These are phyloP conservation scores for Argyrosomus regius DNA, from an alignment of 2,797 vertebrate species.

Conservation along the genomic window DNA sequence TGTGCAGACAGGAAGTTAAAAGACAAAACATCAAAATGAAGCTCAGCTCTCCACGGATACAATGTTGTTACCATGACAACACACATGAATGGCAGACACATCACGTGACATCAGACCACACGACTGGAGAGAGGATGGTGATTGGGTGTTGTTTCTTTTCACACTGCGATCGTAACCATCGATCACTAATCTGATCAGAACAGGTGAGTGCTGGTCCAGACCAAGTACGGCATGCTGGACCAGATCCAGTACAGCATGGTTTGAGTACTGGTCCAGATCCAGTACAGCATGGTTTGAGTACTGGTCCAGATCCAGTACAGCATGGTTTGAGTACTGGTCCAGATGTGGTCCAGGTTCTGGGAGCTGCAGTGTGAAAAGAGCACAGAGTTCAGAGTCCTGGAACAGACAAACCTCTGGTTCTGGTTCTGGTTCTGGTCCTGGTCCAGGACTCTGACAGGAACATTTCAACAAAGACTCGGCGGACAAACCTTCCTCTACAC, in stretches of 20 bases:
- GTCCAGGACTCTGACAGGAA: conserved; percentile 44
- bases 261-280: not conserved
- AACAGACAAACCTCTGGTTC: conserved; percentile 38
- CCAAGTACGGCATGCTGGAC: too few relatives aligned
- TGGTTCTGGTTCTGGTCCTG: too few relatives aligned
- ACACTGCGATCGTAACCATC: conserved; percentile 43
- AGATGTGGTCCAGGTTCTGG: conserved; percentile 33
- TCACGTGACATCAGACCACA: conserved; percentile 62
- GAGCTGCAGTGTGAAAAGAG: conserved; percentile 70
- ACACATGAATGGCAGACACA: conserved; percentile 52
- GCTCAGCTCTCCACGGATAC: conserved; percentile 9
- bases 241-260: too few relatives aligned
- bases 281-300: not conserved
- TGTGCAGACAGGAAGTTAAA: not conserved
- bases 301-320: conserved; percentile 13
- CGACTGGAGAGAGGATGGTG: conserved; percentile 60
- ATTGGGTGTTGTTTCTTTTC: conserved; percentile 65
- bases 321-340: conserved; percentile 7
- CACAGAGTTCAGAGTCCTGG: conserved; percentile 64
- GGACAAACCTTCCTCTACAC: conserved; percentile 50
- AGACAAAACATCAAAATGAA: not conserved
- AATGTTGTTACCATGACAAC: conserved; percentile 45
- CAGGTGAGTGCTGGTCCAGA: not conserved
- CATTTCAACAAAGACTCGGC: conserved; percentile 48
- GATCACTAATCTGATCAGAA: not conserved